Evolutionary conservation across 2,888 invertebrate species (phyloP), one percentile per base, ranked within the genome.

Genomic region (Tiliacea aurago): DNA sequence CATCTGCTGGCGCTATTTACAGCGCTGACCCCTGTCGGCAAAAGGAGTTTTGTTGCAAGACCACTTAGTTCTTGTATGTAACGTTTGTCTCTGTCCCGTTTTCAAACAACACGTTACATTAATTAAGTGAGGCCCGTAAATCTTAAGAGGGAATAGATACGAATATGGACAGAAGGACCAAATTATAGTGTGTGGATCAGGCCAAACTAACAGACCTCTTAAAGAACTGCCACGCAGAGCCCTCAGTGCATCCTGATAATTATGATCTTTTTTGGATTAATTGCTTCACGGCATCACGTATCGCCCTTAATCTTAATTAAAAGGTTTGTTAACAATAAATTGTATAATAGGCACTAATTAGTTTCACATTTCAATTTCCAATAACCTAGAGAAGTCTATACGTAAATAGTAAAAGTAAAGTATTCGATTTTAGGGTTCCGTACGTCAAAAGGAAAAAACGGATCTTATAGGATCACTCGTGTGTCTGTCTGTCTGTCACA

Each of bases 1-100:
- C 96, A 96, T 95, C 96, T 96, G 96, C 92, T 93, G 90, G 87
- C 87, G 91, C 91, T 93, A 92, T 93, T 92, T 92, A 92, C 92
- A 91, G 92, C 83, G 88, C 92, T 94, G 95, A 95, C 95, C 95
- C 95, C 91, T 93, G 94, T 92, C 90, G 89, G 82, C 84, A 85
- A 86, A 86, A 89, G 89, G 88, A 89, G 90, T 90, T 90, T 91
- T 86, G 90, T 90, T 89, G 90, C 87, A 88, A 84, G 89, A 90
- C 90, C 90, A 89, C 91, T 91, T 90, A 79, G 89, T 92, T 91
- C 90, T 92, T 91, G 90, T 86, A 87, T 85, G 85, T 84, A 81
- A 76, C 87, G 87, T 91, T 91, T 91, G 90, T 91, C 90, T 87
- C 86, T 87, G 85, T 83, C 85, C 81, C 83, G 81, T 77, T 88